These are phyloP conservation scores for Acrocyrtus sp. DNA, from an alignment of 2,888 invertebrate species.

Conservation along the genomic window DNA sequence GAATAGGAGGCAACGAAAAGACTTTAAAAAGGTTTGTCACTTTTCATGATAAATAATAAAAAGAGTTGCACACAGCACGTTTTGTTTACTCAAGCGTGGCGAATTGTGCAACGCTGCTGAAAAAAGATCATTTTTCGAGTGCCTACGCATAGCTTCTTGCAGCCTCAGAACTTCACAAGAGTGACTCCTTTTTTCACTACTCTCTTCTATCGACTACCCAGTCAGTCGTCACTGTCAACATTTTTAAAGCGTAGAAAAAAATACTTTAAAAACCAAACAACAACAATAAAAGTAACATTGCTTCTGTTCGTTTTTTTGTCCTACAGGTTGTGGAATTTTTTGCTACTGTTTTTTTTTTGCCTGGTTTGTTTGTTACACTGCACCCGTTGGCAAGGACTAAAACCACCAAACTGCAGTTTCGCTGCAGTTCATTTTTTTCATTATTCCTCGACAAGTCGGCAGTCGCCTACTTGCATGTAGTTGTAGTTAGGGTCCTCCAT, in stretches of 20 bases:
- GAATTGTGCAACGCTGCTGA: slow-evolving; percentile 39
- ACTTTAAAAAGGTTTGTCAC: too few relatives aligned
- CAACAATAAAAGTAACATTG: slow-evolving; percentile 1
- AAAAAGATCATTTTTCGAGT: slow-evolving; percentile 9
- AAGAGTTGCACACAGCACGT: slow-evolving; percentile 41
- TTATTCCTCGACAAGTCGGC: background rate
- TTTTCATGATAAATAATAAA: too few relatives aligned
- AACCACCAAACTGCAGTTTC: background rate
- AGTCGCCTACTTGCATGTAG: too few relatives aligned
- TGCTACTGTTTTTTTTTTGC: slow-evolving; percentile 19
- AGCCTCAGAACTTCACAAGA: background rate
- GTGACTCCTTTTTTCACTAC: background rate
- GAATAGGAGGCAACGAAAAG: too few relatives aligned
- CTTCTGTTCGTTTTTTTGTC: slow-evolving; percentile 13
- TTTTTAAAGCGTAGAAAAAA: background rate
- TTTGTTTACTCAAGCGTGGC: slow-evolving; percentile 45
- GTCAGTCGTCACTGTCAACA: background rate
- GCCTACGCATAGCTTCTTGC: too few relatives aligned
- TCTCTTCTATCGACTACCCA: background rate
- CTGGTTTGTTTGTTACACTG: too few relatives aligned
- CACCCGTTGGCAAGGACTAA: too few relatives aligned
- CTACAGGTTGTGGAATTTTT: slow-evolving; percentile 15
- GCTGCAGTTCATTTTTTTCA: slow-evolving; percentile 7
- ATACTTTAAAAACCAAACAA: slow-evolving; percentile 5
- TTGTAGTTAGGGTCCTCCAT: background rate